Evolutionary conservation across 2,888 invertebrate genomes (phyloP).

Genomic region (Erebia ligea): DNA sequence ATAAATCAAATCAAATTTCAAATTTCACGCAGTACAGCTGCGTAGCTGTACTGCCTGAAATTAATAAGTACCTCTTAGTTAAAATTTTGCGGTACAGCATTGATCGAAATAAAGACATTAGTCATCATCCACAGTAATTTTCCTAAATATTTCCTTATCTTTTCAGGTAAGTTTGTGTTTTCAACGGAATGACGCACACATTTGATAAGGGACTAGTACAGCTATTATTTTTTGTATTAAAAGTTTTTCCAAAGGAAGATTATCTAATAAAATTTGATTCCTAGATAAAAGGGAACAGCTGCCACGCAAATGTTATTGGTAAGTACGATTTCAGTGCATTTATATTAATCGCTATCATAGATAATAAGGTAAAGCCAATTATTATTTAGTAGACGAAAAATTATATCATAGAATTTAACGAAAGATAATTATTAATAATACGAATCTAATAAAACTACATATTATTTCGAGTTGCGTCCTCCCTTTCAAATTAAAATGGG

Average conservation of each 20-base stretch:
- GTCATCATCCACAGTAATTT: slow-evolving; percentile 4
- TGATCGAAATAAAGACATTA: no score
- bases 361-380: background rate
- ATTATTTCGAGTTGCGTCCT: background rate
- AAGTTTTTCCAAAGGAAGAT: background rate
- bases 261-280: background rate
- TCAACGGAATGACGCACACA: slow-evolving; percentile 1
- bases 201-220: slow-evolving; percentile 1
- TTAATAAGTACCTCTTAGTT: no score
- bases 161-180: slow-evolving; percentile 41
- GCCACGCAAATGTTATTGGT: background rate
- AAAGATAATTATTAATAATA: background rate
- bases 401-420: background rate
- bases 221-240: background rate
- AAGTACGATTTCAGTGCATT: slow-evolving; percentile 5
- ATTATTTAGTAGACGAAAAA: background rate
- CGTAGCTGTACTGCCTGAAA: no score
- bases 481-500: slow-evolving; percentile 9
- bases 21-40: no score
- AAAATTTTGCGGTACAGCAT: no score
- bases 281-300: slow-evolving; percentile 1
- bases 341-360: background rate
- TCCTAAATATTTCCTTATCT: slow-evolving; percentile 25
- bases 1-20: no score
- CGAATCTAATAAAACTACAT: background rate